Evolutionary conservation across 2,113 vertebrate genomes (phyloP).

Genomic region (Prunella fulvescens): DNA sequence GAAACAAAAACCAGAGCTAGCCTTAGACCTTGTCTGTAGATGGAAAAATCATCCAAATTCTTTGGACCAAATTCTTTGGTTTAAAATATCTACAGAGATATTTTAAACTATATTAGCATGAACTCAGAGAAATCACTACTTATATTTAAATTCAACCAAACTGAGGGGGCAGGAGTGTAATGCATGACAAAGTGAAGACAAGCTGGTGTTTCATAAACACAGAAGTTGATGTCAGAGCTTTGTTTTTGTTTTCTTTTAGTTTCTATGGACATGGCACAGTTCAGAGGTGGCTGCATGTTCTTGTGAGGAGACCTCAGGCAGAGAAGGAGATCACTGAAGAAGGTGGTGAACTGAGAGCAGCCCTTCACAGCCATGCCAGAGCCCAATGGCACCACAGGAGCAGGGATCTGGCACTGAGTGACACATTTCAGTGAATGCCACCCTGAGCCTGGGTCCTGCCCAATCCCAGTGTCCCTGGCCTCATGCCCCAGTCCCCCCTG

Average conservation of each 20-base stretch:
- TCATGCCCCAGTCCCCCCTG: fast-evolving
- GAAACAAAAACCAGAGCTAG: background rate
- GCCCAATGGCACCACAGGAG: fast-evolving
- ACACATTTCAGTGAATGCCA: background rate
- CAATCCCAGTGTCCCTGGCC: fast-evolving
- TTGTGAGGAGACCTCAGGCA: background rate
- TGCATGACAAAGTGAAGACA: background rate
- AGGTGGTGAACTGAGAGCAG: background rate
- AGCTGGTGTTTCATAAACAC: background rate
- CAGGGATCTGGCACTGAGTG: background rate
- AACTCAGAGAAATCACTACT: background rate
- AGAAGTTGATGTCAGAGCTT: background rate
- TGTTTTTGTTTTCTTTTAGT: background rate
- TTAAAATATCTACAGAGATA: background rate
- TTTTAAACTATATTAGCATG: background rate
- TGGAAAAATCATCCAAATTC: background rate
- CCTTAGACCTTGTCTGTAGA: background rate
- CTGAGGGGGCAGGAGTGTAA: fast-evolving
- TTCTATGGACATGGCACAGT: background rate
- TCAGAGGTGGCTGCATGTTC: fast-evolving
- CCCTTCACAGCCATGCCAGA: fast-evolving
- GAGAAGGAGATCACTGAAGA: background rate
- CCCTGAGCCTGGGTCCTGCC: background rate
- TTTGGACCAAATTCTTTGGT: no score
- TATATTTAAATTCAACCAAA: background rate